A percentile compares a stretch with the other conserved stretches of the same genome.
Evolutionary conservation across 2,113 vertebrate species (phyloP).

Genomic region (Oxyruncus cristatus): DNA sequence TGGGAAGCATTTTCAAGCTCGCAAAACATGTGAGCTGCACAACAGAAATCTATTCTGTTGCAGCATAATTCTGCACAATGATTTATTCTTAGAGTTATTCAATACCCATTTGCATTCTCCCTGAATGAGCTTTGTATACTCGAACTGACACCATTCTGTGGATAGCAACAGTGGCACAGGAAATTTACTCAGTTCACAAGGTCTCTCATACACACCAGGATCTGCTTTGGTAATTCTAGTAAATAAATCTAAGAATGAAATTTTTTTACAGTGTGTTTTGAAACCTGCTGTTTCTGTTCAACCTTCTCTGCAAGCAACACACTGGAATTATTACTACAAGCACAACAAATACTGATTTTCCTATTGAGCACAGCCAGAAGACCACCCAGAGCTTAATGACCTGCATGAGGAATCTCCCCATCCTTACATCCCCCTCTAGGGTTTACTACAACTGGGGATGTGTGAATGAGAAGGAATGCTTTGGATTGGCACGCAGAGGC

Average conservation of each 20-base stretch:
- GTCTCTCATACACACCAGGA: not conserved
- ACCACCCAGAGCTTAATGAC: conserved; percentile 26
- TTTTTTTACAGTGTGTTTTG: not conserved
- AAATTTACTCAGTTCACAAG: not conserved
- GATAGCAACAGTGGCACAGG: not conserved
- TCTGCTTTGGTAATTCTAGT: conserved; percentile 35
- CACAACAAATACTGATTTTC: conserved; percentile 24
- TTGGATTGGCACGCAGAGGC: not conserved
- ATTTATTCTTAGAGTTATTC: not conserved
- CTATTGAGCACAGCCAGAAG: not conserved
- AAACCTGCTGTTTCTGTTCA: conserved; percentile 51
- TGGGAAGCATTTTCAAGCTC: not conserved
- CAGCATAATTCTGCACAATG: not conserved
- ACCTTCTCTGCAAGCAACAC: conserved; percentile 8
- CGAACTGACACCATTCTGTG: not conserved
- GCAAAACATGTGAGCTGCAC: not conserved
- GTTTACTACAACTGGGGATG: not conserved
- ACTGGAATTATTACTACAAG: conserved; percentile 2
- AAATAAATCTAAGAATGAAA: conserved; percentile 45
- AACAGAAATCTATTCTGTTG: not conserved
- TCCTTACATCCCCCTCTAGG: not conserved
- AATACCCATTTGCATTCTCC: not conserved
- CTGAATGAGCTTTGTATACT: not conserved
- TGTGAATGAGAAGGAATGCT: conserved; percentile 17
- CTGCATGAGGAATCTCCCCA: not conserved